These are phyloP conservation scores for Eurystomus gularis DNA, from an alignment of 2,113 vertebrate genomes.

Conservation along the genomic window DNA sequence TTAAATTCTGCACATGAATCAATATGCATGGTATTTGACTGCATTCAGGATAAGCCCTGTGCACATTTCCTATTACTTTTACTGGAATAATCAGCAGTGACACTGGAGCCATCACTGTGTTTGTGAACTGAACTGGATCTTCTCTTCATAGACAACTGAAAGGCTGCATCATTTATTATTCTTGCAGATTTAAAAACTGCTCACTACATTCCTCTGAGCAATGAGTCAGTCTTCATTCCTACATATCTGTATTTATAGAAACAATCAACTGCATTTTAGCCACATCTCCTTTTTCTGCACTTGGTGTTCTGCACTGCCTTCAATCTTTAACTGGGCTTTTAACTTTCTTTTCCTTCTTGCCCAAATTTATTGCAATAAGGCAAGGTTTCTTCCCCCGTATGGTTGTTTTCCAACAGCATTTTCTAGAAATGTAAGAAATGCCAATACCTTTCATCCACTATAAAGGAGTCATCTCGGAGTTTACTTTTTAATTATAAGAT, in stretches of 20 bases:
- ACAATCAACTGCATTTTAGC: background rate
- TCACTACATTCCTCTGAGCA: background rate
- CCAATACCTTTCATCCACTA: background rate
- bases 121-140: background rate
- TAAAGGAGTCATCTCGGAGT: background rate
- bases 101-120: background rate
- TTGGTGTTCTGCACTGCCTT: background rate
- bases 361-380: background rate
- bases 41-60: background rate
- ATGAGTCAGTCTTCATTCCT: background rate
- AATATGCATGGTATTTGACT: accelerated
- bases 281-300: background rate
- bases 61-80: background rate
- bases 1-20: background rate
- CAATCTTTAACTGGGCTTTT: background rate
- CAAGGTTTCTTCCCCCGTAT: background rate
- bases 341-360: background rate
- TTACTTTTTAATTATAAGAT: background rate
- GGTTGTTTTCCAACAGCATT: background rate
- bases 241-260: slow-evolving; percentile 5
- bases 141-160: background rate
- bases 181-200: background rate
- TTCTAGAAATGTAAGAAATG: background rate
- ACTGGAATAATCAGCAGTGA: background rate
- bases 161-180: background rate